Evolutionary conservation across 2,797 vertebrate genomes (phyloP).

Genomic region (Babyrousa celebensis): DNA sequence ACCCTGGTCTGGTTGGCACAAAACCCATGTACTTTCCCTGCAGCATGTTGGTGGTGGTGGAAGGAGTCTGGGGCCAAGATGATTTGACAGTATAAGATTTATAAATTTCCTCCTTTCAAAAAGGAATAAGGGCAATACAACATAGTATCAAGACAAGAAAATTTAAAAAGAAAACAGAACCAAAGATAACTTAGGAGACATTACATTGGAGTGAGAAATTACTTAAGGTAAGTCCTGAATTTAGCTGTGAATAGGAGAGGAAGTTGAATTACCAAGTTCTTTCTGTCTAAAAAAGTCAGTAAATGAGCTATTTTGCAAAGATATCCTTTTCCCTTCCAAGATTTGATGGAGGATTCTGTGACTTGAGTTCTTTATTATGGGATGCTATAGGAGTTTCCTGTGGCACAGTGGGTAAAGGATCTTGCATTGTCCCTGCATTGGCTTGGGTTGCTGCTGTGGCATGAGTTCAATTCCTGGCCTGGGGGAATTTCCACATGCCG

Average conservation of each 20-base stretch:
- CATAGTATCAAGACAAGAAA: neutral
- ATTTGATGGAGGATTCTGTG: neutral
- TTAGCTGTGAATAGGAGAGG: slow-evolving; percentile 8
- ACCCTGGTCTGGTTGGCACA: neutral
- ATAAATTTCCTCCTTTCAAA: neutral
- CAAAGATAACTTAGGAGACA: neutral
- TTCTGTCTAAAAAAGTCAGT: slow-evolving; percentile 8
- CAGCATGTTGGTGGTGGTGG: neutral
- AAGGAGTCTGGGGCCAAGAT: neutral
- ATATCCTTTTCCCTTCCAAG: neutral
- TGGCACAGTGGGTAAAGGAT: too few species aligned
- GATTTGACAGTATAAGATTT: neutral
- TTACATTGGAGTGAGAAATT: neutral
- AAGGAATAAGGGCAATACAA: neutral
- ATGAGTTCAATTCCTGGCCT: too few species aligned
- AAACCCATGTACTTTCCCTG: neutral
- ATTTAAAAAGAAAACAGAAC: slow-evolving; percentile 4
- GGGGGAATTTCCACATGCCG: too few species aligned
- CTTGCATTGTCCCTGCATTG: too few species aligned
- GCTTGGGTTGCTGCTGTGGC: too few species aligned
- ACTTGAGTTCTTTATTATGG: slow-evolving; percentile 3
- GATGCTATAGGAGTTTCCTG: neutral
- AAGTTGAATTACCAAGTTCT: neutral
- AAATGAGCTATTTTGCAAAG: neutral
- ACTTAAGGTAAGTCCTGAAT: neutral